A percentile compares a stretch with the other conserved stretches of the same genome.
Conservation (phyloP, 1,140 invertebrate genomes). For the Cydia amplana region DNA sequence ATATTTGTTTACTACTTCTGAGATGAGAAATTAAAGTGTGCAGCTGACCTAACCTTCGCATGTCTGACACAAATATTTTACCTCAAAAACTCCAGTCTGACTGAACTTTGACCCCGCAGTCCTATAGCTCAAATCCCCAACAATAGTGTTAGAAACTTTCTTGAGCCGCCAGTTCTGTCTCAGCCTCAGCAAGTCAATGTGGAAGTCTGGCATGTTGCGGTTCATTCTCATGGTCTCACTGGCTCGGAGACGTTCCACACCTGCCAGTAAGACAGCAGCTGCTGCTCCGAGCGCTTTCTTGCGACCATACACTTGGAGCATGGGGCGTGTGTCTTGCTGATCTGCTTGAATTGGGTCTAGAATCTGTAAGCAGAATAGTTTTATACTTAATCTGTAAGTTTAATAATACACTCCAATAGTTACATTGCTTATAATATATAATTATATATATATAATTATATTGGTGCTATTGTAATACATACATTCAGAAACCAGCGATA, state of each 20-base stretch:
- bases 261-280: slow-evolving; percentile 88
- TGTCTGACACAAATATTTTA: slow-evolving; percentile 40
- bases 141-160: slow-evolving; percentile 96
- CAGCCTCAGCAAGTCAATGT: slow-evolving; percentile 93
- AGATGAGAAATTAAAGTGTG: no score
- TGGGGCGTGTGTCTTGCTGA: slow-evolving; percentile 88
- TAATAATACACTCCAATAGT: slow-evolving; percentile 16
- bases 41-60: background rate
- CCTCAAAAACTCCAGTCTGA: slow-evolving; percentile 97
- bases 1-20: no score
- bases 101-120: slow-evolving; percentile 95
- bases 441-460: no score
- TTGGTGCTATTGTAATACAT: no score
- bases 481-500: no score
- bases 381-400: slow-evolving; percentile 6
- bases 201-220: slow-evolving; percentile 91
- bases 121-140: slow-evolving; percentile 97
- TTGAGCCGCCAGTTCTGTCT: slow-evolving; percentile 97
- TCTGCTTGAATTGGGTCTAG: slow-evolving; percentile 95
- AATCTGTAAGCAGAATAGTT: slow-evolving; percentile 55
- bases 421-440: no score
- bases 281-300: slow-evolving; percentile 95
- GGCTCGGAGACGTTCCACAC: slow-evolving; percentile 91
- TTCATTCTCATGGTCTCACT: slow-evolving; percentile 88
- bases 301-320: slow-evolving; percentile 93